Conservation (phyloP, 2,113 vertebrate genomes). For the Illadopsis cleaveri region DNA sequence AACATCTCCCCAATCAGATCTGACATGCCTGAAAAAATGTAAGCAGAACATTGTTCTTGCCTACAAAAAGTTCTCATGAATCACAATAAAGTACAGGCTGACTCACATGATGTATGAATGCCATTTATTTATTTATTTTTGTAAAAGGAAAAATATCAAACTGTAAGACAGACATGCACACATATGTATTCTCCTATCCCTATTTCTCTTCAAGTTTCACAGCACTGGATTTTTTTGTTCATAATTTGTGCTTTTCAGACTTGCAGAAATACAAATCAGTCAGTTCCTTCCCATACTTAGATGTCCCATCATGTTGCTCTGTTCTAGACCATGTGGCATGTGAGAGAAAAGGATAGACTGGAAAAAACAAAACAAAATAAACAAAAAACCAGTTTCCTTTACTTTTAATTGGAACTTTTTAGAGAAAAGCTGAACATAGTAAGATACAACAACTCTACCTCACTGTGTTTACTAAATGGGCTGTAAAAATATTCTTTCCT, state of each 20-base stretch:
- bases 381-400: neutral
- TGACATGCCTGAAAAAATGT: neutral
- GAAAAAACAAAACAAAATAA: neutral
- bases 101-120: neutral
- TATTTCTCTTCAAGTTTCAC: neutral
- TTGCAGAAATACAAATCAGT: neutral
- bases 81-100: neutral
- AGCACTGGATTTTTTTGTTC: neutral
- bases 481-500: neutral
- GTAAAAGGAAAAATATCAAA: neutral
- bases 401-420: neutral
- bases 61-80: neutral
- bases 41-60: neutral
- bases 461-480: neutral
- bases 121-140: neutral
- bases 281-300: neutral
- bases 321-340: neutral
- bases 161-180: neutral
- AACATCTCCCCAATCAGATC: neutral
- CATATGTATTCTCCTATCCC: neutral
- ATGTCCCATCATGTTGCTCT: neutral
- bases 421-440: neutral
- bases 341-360: neutral
- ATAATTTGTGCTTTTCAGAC: neutral
- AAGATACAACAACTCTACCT: neutral